Evolutionary conservation across 2,888 invertebrate species (phyloP), one percentile per base, ranked within the genome.

Genomic region (Hyposoter dolosus): DNA sequence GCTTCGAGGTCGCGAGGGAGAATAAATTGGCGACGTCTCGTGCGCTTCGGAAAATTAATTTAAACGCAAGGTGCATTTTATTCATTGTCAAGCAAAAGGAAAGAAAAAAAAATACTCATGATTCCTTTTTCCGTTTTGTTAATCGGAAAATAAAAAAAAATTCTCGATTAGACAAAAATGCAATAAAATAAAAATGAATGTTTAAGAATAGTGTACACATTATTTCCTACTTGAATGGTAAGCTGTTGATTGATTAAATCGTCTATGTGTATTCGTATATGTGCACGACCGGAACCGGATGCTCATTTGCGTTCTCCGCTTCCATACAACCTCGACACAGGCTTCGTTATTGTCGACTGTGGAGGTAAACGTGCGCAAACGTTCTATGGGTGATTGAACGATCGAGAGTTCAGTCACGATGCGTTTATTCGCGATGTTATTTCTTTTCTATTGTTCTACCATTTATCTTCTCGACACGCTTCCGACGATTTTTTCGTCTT

Each of bases 251-350:
- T 40, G 53, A 76, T 71, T 32, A 43, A 80, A 76, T 19, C 19
- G 47, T 56, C 40, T 19, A 19, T 12, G 40, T 56, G 32, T 72
- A 19, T 56, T 35, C 68, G 68, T 78, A 66, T 47, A 66, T 47
- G 65, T 35, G 47, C 66, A 72, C 53, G 77, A 81, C 84, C 84
- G 84, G 84, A 84, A 84, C 81, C 84, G 84, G 80, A 87, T 87
- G 90, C 89, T 84, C 83, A 87, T 89, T 90, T 82, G 88, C 89
- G 88, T 90, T 89, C 88, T 75, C 88, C 84, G 65, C 66, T 69
- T 47, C 28, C 7, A 19, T 45, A 10, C 15, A 45, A 50, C 35
- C 50, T 68, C 23, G 68, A 15, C 28, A 5, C 60, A n/a, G 35
- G 50, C 43, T 80, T 43, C 53, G 63, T 47, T 79, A 75, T 79